phyloP scores from a whole-genome alignment of 1,140 invertebrate genomes.

The Pogonognathellus flavescens region DNA sequence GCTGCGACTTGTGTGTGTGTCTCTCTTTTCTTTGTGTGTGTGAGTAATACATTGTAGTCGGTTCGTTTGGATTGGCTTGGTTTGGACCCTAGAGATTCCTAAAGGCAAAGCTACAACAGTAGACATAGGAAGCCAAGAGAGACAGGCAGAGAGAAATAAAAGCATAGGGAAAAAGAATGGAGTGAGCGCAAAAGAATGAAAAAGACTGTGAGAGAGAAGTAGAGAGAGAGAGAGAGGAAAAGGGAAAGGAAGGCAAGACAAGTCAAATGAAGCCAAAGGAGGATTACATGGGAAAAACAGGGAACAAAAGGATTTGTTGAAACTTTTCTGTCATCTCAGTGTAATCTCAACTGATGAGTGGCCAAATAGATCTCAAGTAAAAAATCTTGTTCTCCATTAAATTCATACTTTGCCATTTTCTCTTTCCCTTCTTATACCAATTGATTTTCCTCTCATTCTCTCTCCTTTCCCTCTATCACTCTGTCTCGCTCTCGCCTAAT shows the following conservation, averaged over 20 bases:
- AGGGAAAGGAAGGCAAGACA: constrained; percentile 4
- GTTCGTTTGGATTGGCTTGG: constrained; percentile 31
- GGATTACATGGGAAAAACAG: constrained; percentile 56
- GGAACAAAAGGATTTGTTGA: constrained; percentile 57
- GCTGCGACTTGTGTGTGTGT: neutral
- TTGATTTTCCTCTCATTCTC: constrained; percentile 61
- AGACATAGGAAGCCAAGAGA: too few relatives aligned
- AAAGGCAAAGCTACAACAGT: neutral
- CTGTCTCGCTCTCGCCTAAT: too few relatives aligned
- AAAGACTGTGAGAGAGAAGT: neutral
- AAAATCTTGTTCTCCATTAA: constrained; percentile 59
- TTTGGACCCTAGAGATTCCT: constrained; percentile 17
- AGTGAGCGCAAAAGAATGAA: neutral
- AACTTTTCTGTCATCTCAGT: constrained; percentile 60
- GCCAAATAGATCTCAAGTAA: constrained; percentile 59
- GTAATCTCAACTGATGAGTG: constrained; percentile 60
- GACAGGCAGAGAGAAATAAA: neutral
- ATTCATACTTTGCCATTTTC: constrained; percentile 56
- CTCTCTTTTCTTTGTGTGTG: neutral
- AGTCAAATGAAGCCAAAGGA: constrained; percentile 40
- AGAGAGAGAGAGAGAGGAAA: constrained; percentile 2
- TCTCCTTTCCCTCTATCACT: neutral
- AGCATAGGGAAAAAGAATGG: neutral
- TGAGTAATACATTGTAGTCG: neutral
- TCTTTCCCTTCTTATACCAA: constrained; percentile 52